phyloP scores from a whole-genome alignment of 2,888 invertebrate genomes.

The Cantharis nigra region DNA sequence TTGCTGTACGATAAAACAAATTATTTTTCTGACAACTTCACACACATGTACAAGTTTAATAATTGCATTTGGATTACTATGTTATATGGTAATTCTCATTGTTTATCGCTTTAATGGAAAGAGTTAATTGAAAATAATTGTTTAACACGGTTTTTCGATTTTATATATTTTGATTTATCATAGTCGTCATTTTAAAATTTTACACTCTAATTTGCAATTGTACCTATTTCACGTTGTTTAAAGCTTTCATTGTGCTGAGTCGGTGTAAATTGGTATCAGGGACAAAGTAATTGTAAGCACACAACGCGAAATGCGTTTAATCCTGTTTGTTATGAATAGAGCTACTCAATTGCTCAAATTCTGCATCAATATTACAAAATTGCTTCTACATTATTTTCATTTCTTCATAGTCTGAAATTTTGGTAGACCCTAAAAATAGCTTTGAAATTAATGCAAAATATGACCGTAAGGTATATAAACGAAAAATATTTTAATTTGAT shows the following conservation, averaged over 20 bases:
- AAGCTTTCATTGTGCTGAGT: not conserved
- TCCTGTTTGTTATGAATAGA: not conserved
- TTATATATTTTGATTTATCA: not conserved
- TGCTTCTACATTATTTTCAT: not conserved
- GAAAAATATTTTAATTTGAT: not conserved
- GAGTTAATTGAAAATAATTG: not conserved
- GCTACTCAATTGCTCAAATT: not conserved
- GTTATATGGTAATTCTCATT: not conserved
- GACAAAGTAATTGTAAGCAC: not conserved
- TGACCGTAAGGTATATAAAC: not conserved
- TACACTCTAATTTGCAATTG: not conserved
- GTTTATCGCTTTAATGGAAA: not conserved
- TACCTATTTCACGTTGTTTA: not conserved
- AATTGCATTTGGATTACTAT: not conserved
- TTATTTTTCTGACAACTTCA: not conserved
- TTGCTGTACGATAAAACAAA: not conserved
- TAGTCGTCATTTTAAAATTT: not conserved
- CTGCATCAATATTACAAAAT: not conserved
- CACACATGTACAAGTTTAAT: not conserved
- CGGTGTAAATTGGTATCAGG: not conserved
- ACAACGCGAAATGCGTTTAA: not conserved
- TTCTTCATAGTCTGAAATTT: not conserved
- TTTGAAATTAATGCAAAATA: no score
- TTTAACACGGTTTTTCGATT: not conserved
- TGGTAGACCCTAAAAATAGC: no score